phyloP scores from a whole-genome alignment of 1,140 invertebrate genomes.

The Pseudomyrmex sp. region DNA sequence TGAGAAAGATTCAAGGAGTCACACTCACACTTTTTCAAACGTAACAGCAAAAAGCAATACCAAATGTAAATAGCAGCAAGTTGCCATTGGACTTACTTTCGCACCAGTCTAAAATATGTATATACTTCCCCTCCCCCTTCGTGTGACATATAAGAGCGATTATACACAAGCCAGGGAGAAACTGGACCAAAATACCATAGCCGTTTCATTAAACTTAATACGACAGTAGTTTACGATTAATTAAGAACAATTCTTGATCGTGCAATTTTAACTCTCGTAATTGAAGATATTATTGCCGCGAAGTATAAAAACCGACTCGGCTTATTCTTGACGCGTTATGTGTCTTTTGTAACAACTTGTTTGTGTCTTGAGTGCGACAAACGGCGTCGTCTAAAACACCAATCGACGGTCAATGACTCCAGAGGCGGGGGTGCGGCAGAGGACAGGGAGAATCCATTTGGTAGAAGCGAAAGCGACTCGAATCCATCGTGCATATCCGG shows the following conservation, averaged over 20 bases:
- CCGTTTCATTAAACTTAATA: not conserved
- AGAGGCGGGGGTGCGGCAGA: slow-evolving; percentile 37
- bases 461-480: slow-evolving; percentile 72
- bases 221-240: not conserved
- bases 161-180: slow-evolving; percentile 12
- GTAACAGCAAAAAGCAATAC: slow-evolving; percentile 17
- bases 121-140: no score
- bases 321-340: not conserved
- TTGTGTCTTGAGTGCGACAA: slow-evolving; percentile 15
- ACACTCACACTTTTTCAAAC: slow-evolving; percentile 11
- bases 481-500: slow-evolving; percentile 75
- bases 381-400: slow-evolving; percentile 45
- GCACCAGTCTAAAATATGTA: slow-evolving; percentile 13
- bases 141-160: slow-evolving; percentile 26
- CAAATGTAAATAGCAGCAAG: slow-evolving; percentile 33
- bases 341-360: not conserved
- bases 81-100: slow-evolving; percentile 1
- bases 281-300: not conserved
- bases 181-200: slow-evolving; percentile 14
- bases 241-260: not conserved
- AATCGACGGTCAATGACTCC: slow-evolving; percentile 72
- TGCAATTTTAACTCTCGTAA: not conserved
- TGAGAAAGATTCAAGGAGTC: slow-evolving; percentile 11
- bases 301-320: not conserved
- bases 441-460: slow-evolving; percentile 64